Conservation (phyloP, 2,113 vertebrate species). For the Lampris megalopsis region DNA sequence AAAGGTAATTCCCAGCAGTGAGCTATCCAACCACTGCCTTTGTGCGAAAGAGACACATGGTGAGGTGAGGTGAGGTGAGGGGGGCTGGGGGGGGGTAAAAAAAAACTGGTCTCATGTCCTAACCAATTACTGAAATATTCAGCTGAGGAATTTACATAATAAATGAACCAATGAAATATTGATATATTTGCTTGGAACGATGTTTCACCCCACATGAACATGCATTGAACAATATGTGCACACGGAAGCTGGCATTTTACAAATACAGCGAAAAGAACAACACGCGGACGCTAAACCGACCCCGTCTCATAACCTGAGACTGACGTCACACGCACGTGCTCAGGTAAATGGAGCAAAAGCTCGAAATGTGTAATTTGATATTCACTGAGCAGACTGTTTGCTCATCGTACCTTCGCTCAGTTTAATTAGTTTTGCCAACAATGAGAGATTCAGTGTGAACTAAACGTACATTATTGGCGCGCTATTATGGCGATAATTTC, state of each 20-base stretch:
- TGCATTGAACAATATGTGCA: constrained; percentile 57
- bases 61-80: constrained; percentile 35
- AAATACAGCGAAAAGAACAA: constrained; percentile 10
- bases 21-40: constrained; percentile 70
- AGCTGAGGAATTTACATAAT: constrained; percentile 82
- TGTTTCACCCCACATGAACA: constrained; percentile 67
- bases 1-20: constrained; percentile 85
- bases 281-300: constrained; percentile 19
- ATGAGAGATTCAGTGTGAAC: neutral
- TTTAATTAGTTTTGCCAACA: too few relatives aligned
- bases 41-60: constrained; percentile 79
- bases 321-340: neutral
- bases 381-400: too few relatives aligned
- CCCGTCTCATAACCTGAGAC: neutral
- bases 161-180: constrained; percentile 81
- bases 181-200: constrained; percentile 72
- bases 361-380: too few relatives aligned
- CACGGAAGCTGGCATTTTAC: constrained; percentile 23
- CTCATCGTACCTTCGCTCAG: too few relatives aligned
- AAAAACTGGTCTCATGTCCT: constrained; percentile 55
- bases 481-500: neutral
- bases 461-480: neutral
- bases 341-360: neutral
- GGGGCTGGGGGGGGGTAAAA: constrained; percentile 41
- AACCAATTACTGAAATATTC: constrained; percentile 80